Base-by-base conservation (phyloP, 1,140 invertebrate genomes). In the Drosophila pachea region DNA sequence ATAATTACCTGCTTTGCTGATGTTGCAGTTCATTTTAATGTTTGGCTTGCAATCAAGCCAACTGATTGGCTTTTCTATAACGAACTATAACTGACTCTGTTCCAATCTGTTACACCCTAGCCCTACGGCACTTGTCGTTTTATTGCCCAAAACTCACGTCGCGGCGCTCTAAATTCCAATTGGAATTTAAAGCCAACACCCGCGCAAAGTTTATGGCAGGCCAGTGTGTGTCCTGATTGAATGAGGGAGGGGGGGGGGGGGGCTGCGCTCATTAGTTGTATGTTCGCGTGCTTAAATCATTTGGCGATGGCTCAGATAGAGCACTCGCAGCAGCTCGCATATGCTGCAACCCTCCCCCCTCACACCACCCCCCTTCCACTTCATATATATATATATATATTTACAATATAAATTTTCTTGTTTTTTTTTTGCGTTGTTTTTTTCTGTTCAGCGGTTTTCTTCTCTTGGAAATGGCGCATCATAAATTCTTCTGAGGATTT, bases 401-500 rank as follows among this genome's bases (percentile, higher is more conserved):
- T 81, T 74, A 72, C 67, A 75, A 79, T 68, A 73, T 73, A 78
- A 32, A 84, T 83, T 84, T 71, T 67, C 55, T 54, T 45, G 7
- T n/a, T n/a, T 29, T 59, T 53, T 40, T 49, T 65, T 69, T 45
- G n/a, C n/a, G n/a, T 53, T 49, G 47, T 65, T 50, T 62, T 43
- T 45, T 71, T 49, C 52, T 58, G 8, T 38, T 38, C 36, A 8
- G 36, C 3, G 22, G 22, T 1, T 43, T 71, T 38, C 52, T 72
- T 52, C 47, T 66, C 48, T 62, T 61, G 59, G 62, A 70, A 76
- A 86, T 68, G 68, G 76, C 66, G 76, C 65, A 76, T 74, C 79
- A 79, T 84, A 84, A 84, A 84, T 84, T 86, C 64, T 70, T 84
- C 62, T 56, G 72, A 61, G 81, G 81, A 84, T 84, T 83, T 82